Percentiles rank a stretch among this genome's conserved stretches.
Conservation (phyloP, 2,888 invertebrate species). For the Gnatocerus cornutus region DNA sequence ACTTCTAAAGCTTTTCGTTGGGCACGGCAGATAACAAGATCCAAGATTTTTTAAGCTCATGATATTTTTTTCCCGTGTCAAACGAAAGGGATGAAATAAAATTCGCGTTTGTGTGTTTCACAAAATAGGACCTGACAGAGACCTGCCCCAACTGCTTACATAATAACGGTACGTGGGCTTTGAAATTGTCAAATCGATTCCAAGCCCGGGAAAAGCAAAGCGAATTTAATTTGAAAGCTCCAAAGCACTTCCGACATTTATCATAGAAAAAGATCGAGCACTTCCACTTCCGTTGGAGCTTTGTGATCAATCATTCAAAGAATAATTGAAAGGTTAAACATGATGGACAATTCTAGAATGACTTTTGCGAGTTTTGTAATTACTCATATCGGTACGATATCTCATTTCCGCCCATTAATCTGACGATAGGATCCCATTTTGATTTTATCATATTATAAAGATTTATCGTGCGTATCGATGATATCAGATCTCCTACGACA, state of each 20-base stretch:
- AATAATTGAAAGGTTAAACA: constrained; percentile 37
- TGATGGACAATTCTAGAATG: constrained; percentile 9
- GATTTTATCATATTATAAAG: constrained; percentile 9
- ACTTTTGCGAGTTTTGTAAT: constrained; percentile 8
- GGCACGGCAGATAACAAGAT: constrained; percentile 25
- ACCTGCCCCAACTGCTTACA: constrained; percentile 42
- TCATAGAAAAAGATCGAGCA: constrained; percentile 40
- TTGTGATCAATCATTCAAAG: constrained; percentile 40
- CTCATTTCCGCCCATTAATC: constrained; percentile 11
- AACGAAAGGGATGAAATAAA: constrained; percentile 15
- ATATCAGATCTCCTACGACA: constrained; percentile 4
- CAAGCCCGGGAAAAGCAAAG: constrained; percentile 41
- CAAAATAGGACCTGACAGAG: constrained; percentile 17
- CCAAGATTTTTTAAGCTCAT: constrained; percentile 11
- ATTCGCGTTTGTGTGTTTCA: constrained; percentile 8
- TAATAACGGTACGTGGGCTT: constrained; percentile 35
- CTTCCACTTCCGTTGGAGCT: constrained; percentile 38
- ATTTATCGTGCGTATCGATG: constrained; percentile 11
- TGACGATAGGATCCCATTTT: neutral
- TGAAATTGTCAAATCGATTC: constrained; percentile 41
- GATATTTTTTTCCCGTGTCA: constrained; percentile 8
- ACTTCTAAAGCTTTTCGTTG: constrained; percentile 52
- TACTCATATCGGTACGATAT: constrained; percentile 9
- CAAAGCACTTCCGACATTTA: constrained; percentile 43
- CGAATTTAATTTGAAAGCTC: constrained; percentile 44